Evolutionary conservation across 2,888 invertebrate genomes (phyloP).

Genomic region (Pseudococcus jackbeardsleyi): DNA sequence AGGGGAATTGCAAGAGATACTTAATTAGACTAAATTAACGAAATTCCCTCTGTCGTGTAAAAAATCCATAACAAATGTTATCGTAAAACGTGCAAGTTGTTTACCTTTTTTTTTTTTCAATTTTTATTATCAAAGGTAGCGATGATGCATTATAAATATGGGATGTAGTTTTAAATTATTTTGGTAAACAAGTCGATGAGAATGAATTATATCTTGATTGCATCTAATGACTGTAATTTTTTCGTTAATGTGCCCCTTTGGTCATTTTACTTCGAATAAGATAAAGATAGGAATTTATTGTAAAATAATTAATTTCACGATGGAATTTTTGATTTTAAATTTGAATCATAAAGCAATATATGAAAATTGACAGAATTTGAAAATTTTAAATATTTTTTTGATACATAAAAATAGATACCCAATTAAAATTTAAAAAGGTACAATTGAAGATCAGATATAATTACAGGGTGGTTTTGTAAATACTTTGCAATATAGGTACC

Average conservation of each 20-base stretch:
- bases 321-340: too few species aligned
- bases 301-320: too few species aligned
- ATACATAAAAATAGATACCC: background rate
- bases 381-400: background rate
- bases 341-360: too few species aligned
- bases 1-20: background rate
- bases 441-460: background rate
- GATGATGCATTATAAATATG: background rate
- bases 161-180: slow-evolving; percentile 1
- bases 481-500: background rate
- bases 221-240: background rate
- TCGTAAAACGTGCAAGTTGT: background rate
- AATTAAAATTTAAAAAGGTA: background rate
- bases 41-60: background rate
- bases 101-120: slow-evolving; percentile 4
- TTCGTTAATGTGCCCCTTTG: background rate
- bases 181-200: background rate
- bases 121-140: background rate
- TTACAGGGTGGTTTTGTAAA: background rate
- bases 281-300: too few species aligned
- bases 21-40: background rate
- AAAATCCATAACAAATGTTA: slow-evolving; percentile 14
- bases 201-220: background rate
- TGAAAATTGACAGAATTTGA: too few species aligned
- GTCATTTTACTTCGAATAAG: background rate